phyloP scores from a whole-genome alignment of 2,888 invertebrate genomes.

The Pristionchus mayeri region DNA sequence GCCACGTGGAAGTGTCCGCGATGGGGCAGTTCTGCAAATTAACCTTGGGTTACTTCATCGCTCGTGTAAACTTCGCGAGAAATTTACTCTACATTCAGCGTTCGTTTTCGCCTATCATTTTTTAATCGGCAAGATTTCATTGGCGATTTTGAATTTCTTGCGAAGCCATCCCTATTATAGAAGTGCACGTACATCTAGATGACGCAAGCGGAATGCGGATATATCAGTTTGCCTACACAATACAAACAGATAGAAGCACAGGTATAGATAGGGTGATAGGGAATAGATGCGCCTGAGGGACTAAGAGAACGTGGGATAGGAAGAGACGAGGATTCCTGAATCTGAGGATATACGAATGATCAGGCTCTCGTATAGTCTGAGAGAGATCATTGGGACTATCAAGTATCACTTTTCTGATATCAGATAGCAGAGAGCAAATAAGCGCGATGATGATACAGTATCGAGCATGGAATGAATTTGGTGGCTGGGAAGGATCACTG shows the following conservation, averaged over 20 bases:
- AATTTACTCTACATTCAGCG: too few species aligned
- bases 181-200: not conserved
- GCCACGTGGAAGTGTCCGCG: slow-evolving; percentile 59
- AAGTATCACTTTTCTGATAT: too few species aligned
- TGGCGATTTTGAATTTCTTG: too few species aligned
- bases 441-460: too few species aligned
- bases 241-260: not conserved
- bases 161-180: not conserved
- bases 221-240: not conserved
- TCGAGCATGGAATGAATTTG: too few species aligned
- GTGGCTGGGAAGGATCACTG: too few species aligned
- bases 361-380: slow-evolving; percentile 23
- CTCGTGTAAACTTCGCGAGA: too few species aligned
- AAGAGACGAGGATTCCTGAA: not conserved
- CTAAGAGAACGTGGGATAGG: not conserved
- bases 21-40: slow-evolving; percentile 66
- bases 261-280: not conserved
- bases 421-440: too few species aligned
- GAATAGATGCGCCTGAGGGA: not conserved
- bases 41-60: too few species aligned
- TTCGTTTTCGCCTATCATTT: not conserved
- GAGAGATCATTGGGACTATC: not conserved
- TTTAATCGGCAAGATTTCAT: too few species aligned
- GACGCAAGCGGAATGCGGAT: slow-evolving; percentile 11
- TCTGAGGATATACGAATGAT: not conserved